Base-by-base conservation (phyloP, 2,797 vertebrate genomes). In the Pelobates cultripes region DNA sequence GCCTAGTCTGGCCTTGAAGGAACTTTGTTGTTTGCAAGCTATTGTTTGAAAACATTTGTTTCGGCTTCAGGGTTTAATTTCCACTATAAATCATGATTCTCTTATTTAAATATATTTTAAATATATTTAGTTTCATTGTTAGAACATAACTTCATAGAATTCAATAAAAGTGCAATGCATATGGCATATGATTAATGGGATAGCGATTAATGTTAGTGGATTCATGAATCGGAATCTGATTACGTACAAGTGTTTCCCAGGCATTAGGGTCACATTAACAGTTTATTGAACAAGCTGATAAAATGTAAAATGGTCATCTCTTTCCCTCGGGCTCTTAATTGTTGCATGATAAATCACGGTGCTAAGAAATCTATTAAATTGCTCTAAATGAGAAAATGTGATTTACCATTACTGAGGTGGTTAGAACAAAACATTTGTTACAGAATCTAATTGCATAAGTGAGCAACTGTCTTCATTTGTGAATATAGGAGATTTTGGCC, bases 171-270 rank as follows among this genome's bases (percentile, higher is more conserved):
- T 43, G 51, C 55, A 75, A 69, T 75, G 72, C 81, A 71, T 41
- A 10, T 70, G 81, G 78, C 78, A 94, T 89, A 77, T 96, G 96
- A 98, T 96, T 96, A 96, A 97, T 97, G 96, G 95, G 93, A 89
- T 93, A 95, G 93, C 93, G 95, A 96, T 96, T 97, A 95, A 95
- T 94, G 95, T 95, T 94, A 94, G 93, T 93, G 93, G 92, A 94
- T 94, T 94, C 92, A 93, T 93, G 92, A 93, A 94, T 92, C 89
- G 88, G 92, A 92, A 94, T 94, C 94, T 93, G 93, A 95, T 95
- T 95, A 95, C 93, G 92, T 94, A 93, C 93, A 94, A 95, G 92
- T 94, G 91, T 90, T 94, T 91, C 90, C 92, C 91, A 92, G 94
- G 93, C 91, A 94, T 93, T 95, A 93, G 92, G 93, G 94, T 94